Base-by-base conservation (phyloP, 2,113 vertebrate genomes). In the Pleuronectes platessa region DNA sequence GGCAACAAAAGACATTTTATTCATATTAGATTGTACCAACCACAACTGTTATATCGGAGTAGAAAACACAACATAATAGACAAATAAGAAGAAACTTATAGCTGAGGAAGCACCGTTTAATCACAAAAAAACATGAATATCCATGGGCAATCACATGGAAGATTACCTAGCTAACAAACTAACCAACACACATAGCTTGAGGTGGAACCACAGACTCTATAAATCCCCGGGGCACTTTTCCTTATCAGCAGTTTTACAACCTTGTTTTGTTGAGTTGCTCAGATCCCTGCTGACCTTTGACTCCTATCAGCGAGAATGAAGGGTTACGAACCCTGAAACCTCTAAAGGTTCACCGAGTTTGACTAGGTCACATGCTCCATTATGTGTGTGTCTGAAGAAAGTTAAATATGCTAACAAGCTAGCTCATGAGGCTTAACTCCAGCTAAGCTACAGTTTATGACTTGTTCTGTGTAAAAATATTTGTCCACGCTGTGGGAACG, bases 231-330 rank as follows among this genome's bases (percentile, higher is more conserved):
- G 26, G 49, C 45, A 23, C 67, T 62, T 63, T 81, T 40, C 65
- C 27, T 68, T 89, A 92, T 93, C 92, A 83, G 81, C 24, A 53
- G 53, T 85, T 93, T 93, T 93, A 93, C 87, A 88, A 61, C 79
- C 83, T 89, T 92, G 89, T 92, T 92, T 90, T 92, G 83, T 86
- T 89, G 76, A 86, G 84, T 86, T 79, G 26, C 61, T 87, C 71
- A 82, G 76, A 82, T 86, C 59, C 72, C 61, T 79, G 51, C 23
- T 91, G 79, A 90, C 82, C 88, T 88, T 61, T 84, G 84, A 90
- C 85, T 76, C 84, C 79, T 82, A 88, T 90, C 85, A 89, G 66
- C 61, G 49, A 79, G 73, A 81, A 88, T 85, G 77, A 87, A 77
- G 54, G 76, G 85, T 71, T 85, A 69, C 92, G 90, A 93, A 93